Percentiles rank a stretch among this genome's conserved stretches.
Conservation (phyloP, 2,113 vertebrate species). For the Perca schrenkii region DNA sequence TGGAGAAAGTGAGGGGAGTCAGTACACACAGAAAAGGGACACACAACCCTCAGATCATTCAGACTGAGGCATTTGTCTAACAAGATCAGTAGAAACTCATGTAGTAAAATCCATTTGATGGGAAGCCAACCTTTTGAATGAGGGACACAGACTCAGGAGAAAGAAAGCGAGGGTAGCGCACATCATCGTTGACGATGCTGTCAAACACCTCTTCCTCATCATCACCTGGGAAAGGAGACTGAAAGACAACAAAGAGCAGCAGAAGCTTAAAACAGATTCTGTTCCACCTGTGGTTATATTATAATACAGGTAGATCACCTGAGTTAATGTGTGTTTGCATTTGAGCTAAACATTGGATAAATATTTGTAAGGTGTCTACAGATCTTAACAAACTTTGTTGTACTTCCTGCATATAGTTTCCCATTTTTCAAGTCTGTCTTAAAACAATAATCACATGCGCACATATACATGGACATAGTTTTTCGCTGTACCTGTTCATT, state of each 20-base stretch:
- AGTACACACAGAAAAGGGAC: background rate
- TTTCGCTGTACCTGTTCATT: too few species aligned
- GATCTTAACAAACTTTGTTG: background rate
- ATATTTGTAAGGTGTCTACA: background rate
- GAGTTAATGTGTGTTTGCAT: background rate
- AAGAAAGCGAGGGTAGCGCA: slow-evolving; percentile 89
- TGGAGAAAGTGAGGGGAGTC: background rate
- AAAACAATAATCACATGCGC: background rate
- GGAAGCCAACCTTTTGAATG: slow-evolving; percentile 87
- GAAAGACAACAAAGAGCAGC: slow-evolving; percentile 16
- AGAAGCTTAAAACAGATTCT: background rate
- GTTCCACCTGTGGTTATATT: too few species aligned
- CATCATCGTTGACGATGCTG: slow-evolving; percentile 94
- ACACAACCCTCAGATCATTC: background rate
- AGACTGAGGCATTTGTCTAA: background rate
- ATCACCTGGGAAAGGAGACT: slow-evolving; percentile 96
- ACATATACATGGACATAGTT: background rate
- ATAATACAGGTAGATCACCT: background rate
- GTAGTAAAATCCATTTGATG: background rate
- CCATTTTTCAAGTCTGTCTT: background rate
- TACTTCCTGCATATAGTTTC: background rate
- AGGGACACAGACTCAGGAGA: slow-evolving; percentile 87
- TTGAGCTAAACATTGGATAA: background rate
- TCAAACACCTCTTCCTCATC: slow-evolving; percentile 98
- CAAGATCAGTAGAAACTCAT: background rate